Evolutionary conservation across 2,113 vertebrate genomes (phyloP).

Genomic region (Mormyrus iriodes): DNA sequence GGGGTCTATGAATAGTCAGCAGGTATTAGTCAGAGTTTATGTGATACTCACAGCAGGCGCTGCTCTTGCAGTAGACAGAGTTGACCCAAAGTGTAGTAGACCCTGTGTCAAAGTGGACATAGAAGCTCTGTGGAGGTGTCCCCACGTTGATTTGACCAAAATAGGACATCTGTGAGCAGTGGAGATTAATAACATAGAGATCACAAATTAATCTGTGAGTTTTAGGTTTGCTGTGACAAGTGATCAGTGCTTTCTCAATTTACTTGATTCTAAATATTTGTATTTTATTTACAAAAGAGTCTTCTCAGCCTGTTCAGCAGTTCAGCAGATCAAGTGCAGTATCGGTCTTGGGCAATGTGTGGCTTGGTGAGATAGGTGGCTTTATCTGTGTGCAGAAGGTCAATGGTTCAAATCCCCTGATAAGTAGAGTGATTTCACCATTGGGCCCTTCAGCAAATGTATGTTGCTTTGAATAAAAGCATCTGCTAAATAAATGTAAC

Average conservation of each 20-base stretch:
- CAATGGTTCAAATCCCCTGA: not conserved
- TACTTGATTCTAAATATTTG: not conserved
- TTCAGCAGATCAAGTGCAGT: not conserved
- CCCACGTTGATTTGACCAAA: conserved; percentile 32
- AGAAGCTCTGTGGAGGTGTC: conserved; percentile 30
- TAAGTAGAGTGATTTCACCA: not conserved
- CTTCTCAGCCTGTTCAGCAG: not conserved
- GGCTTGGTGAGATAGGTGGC: too few species aligned
- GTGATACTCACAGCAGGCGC: conserved; percentile 27
- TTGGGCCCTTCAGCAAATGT: not conserved
- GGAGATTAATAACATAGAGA: not conserved
- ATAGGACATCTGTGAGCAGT: conserved; percentile 28
- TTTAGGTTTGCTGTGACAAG: not conserved
- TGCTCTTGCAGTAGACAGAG: conserved; percentile 33
- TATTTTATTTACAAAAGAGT: not conserved
- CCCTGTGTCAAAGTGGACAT: conserved; percentile 35
- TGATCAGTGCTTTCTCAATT: not conserved
- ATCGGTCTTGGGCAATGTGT: not conserved
- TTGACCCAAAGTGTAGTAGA: conserved; percentile 34
- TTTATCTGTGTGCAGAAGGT: not conserved
- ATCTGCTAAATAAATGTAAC: not conserved
- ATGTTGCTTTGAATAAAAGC: not conserved
- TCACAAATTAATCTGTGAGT: not conserved
- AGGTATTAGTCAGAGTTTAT: not conserved
- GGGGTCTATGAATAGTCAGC: not conserved